A percentile compares a stretch with the other conserved stretches of the same genome.
phyloP scores from a whole-genome alignment of 2,113 vertebrate species.

The Xenus cinereus region DNA sequence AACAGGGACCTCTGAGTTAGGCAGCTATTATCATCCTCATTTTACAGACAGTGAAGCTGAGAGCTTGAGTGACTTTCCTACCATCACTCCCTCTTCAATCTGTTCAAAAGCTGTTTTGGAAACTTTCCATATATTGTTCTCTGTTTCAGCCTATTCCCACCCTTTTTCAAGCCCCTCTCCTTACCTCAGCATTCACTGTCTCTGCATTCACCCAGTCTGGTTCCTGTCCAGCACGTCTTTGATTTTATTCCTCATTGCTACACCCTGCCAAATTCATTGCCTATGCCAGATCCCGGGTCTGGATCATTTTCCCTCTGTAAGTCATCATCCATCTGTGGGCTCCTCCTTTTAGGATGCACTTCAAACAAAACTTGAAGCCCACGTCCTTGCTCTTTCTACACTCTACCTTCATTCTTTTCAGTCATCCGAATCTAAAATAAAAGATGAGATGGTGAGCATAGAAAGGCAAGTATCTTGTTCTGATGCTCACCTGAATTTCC shows the following conservation, averaged over 20 bases:
- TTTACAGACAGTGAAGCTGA: background rate
- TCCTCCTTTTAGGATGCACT: background rate
- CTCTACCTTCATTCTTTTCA: background rate
- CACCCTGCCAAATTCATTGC: background rate
- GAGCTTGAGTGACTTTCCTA: background rate
- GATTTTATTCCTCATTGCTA: background rate
- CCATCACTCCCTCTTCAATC: background rate
- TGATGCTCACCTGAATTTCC: background rate
- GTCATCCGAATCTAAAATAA: background rate
- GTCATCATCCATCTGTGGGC: background rate
- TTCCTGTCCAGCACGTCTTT: background rate
- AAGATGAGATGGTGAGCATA: rapidly evolving
- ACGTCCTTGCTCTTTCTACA: background rate
- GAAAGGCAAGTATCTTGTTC: background rate
- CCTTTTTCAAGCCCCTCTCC: background rate
- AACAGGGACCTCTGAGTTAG: background rate
- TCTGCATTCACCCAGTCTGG: background rate
- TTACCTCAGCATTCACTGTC: background rate
- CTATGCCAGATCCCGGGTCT: background rate
- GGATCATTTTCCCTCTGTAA: background rate
- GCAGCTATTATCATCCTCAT: background rate
- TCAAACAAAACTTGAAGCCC: background rate
- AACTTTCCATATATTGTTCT: background rate
- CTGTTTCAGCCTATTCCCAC: background rate
- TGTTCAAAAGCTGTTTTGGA: background rate